A percentile compares a stretch with the other conserved stretches of the same genome.
Conservation (phyloP, 2,797 vertebrate species). For the Pangasius mekongensis region DNA sequence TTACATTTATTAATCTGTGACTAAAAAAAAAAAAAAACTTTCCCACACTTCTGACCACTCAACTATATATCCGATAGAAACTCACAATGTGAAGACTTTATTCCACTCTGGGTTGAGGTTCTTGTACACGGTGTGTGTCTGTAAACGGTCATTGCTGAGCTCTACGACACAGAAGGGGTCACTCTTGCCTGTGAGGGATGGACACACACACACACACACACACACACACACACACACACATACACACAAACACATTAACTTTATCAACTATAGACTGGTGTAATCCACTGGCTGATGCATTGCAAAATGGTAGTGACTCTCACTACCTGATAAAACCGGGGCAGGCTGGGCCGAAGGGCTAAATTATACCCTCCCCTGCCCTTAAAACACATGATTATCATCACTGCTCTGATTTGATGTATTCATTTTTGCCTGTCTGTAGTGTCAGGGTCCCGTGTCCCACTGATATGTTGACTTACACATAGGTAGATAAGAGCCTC, state of each 20-base stretch:
- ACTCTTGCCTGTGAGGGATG: slow-evolving; percentile 84
- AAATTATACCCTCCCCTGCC: slow-evolving; percentile 52
- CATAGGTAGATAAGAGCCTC: slow-evolving; percentile 68
- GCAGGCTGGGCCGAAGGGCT: slow-evolving; percentile 40
- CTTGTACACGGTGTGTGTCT: slow-evolving; percentile 97
- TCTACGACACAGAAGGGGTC: slow-evolving; percentile 98
- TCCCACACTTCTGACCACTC: not conserved
- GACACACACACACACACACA: slow-evolving; percentile 45
- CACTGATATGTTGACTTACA: slow-evolving; percentile 47
- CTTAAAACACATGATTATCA: slow-evolving; percentile 61
- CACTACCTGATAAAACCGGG: slow-evolving; percentile 55
- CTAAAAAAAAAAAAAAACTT: not conserved
- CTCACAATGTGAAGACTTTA: slow-evolving; percentile 99
- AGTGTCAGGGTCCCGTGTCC: slow-evolving; percentile 29
- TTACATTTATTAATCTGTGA: not conserved
- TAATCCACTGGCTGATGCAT: slow-evolving; percentile 53
- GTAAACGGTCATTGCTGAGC: slow-evolving; percentile 93
- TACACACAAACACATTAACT: slow-evolving; percentile 51
- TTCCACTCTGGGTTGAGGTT: slow-evolving; percentile 98
- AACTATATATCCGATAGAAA: slow-evolving; percentile 52
- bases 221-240: slow-evolving; percentile 40
- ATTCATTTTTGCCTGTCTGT: slow-evolving; percentile 57
- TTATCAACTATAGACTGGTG: slow-evolving; percentile 51
- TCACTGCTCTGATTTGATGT: slow-evolving; percentile 60
- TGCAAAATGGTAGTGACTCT: slow-evolving; percentile 24